Evolutionary conservation across 1,140 invertebrate genomes (phyloP).

Genomic region (Melipona quadrifasciata): DNA sequence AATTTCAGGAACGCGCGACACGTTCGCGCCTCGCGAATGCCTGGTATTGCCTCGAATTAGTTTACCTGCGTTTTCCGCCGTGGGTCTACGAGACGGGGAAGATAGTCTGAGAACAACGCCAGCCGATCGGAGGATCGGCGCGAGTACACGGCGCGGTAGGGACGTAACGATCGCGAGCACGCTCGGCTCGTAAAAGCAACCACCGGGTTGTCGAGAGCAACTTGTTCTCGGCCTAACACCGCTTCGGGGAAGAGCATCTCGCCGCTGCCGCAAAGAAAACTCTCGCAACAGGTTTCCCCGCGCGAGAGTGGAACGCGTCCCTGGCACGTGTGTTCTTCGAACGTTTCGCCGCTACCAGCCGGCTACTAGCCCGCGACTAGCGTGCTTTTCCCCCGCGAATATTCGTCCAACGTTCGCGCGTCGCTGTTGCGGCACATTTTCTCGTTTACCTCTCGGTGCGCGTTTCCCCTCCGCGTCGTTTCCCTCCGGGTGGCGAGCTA

Average conservation of each 20-base stretch:
- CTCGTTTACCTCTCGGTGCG: conserved; percentile 43
- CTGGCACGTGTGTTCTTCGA: conserved; percentile 33
- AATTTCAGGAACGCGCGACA: conserved; percentile 53
- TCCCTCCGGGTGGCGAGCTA: not conserved
- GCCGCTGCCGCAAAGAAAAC: conserved; percentile 22
- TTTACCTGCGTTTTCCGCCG: not conserved
- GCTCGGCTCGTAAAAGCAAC: conserved; percentile 49
- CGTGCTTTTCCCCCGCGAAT: not conserved
- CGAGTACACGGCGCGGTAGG: conserved; percentile 1
- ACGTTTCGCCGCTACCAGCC: not conserved
- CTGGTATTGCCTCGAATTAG: not conserved
- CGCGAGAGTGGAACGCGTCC: conserved; percentile 2
- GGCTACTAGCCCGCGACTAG: not conserved
- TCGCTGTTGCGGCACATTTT: conserved; percentile 24
- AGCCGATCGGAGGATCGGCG: not conserved
- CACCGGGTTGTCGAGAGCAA: conserved; percentile 48
- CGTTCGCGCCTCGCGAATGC: conserved; percentile 8
- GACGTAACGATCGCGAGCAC: conserved; percentile 31
- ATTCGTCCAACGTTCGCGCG: not conserved
- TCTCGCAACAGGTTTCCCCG: conserved; percentile 43
- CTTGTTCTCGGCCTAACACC: conserved; percentile 56
- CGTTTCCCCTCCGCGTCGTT: not conserved
- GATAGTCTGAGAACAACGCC: not conserved
- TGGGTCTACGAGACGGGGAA: not conserved
- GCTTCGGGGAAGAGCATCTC: conserved; percentile 50